phyloP scores from a whole-genome alignment of 2,797 vertebrate genomes.

The Pelochelys cantorii region DNA sequence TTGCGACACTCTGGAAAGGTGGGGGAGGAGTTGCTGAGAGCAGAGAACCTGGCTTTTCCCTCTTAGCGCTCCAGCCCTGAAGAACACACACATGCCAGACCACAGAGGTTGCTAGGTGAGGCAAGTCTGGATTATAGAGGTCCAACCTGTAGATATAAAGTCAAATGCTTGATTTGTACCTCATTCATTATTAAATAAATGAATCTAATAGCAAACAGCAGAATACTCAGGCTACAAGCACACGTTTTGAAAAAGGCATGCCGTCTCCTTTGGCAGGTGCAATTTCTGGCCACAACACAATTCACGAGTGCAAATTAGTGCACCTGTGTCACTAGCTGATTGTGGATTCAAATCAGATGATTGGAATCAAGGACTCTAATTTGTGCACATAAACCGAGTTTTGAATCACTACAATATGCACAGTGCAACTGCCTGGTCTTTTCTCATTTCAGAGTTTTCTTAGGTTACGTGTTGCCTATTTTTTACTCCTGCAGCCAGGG shows the following conservation, averaged over 20 bases:
- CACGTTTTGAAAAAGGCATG: not conserved
- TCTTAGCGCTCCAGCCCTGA: no score
- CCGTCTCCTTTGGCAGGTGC: not conserved
- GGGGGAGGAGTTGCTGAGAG: no score
- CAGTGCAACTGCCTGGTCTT: not conserved
- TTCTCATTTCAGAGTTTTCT: not conserved
- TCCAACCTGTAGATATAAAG: not conserved
- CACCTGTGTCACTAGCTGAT: not conserved
- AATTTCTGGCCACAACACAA: not conserved
- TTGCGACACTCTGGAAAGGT: no score
- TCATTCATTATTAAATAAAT: not conserved
- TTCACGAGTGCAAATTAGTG: not conserved
- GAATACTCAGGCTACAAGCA: not conserved
- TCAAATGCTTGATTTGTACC: not conserved
- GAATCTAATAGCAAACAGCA: not conserved
- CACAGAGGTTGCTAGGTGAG: no score
- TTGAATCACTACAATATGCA: not conserved
- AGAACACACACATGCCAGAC: no score
- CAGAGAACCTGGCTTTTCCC: no score
- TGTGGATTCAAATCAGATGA: not conserved
- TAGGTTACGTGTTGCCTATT: not conserved
- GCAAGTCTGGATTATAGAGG: no score
- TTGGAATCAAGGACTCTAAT: not conserved
- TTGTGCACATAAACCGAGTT: not conserved
- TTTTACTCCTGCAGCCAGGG: no score